Evolutionary conservation across 2,888 invertebrate species (phyloP).

Genomic region (Drosophila incognita): DNA sequence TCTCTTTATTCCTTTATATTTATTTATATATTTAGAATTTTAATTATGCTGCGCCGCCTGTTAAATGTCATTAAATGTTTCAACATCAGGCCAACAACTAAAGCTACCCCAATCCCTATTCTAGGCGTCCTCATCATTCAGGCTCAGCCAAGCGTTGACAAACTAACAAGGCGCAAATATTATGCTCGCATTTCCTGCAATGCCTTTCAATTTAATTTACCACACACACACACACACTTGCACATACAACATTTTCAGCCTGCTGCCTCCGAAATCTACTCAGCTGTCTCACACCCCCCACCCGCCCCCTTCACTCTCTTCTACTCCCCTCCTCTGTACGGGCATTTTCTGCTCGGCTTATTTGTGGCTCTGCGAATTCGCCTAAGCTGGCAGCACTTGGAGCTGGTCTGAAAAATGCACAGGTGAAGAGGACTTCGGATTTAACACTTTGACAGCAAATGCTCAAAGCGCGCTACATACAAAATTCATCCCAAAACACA

Average conservation of each 20-base stretch:
- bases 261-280: slow-evolving; percentile 33
- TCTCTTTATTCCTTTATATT: slow-evolving; percentile 32
- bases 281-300: slow-evolving; percentile 6
- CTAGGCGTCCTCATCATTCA: slow-evolving; percentile 60
- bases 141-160: slow-evolving; percentile 66
- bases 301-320: neutral
- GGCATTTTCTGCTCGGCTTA: slow-evolving; percentile 79
- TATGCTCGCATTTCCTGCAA: slow-evolving; percentile 67
- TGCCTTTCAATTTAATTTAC: slow-evolving; percentile 75
- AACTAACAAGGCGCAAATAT: slow-evolving; percentile 81
- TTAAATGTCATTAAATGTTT: slow-evolving; percentile 79
- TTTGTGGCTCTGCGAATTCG: slow-evolving; percentile 45
- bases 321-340: slow-evolving; percentile 1
- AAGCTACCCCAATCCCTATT: slow-evolving; percentile 6
- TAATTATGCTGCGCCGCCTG: slow-evolving; percentile 69
- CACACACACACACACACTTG: slow-evolving; percentile 61
- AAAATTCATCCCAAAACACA: neutral
- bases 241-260: slow-evolving; percentile 52
- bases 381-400: slow-evolving; percentile 37
- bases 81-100: slow-evolving; percentile 35
- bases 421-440: slow-evolving; percentile 28
- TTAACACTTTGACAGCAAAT: slow-evolving; percentile 31
- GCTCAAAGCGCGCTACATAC: neutral
- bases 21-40: slow-evolving; percentile 65
- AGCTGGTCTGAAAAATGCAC: slow-evolving; percentile 34